A percentile compares a stretch with the other conserved stretches of the same genome.
Conservation (phyloP, 1,140 invertebrate genomes). For the Tigriopus japonicus region DNA sequence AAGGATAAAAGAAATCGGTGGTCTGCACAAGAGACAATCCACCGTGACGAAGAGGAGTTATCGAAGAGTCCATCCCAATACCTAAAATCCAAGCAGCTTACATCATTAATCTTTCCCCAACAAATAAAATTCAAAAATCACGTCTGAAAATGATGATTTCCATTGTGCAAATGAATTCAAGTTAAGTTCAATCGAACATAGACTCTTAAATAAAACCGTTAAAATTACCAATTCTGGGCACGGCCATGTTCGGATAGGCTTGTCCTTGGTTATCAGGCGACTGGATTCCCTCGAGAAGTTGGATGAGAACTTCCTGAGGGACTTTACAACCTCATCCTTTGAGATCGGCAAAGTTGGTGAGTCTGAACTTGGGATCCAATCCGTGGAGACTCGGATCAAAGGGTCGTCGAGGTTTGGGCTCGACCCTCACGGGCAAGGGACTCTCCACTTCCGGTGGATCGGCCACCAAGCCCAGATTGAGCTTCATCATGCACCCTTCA, state of each 20-base stretch:
- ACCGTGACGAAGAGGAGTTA: slow-evolving; percentile 73
- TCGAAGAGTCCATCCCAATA: slow-evolving; percentile 75
- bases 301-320: slow-evolving; percentile 84
- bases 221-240: slow-evolving; percentile 67
- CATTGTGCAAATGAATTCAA: too few species aligned
- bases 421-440: too few species aligned
- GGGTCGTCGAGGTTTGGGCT: slow-evolving; percentile 39
- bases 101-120: too few species aligned
- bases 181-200: slow-evolving; percentile 19
- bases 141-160: background rate
- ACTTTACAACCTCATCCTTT: slow-evolving; percentile 99
- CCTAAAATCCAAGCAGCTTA: slow-evolving; percentile 34
- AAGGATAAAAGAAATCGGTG: slow-evolving; percentile 94
- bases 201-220: too few species aligned
- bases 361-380: slow-evolving; percentile 75
- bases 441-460: too few species aligned
- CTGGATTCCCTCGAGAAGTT: slow-evolving; percentile 84
- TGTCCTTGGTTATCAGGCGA: slow-evolving; percentile 42
- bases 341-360: slow-evolving; percentile 89
- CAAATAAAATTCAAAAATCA: slow-evolving; percentile 15
- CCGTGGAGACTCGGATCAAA: slow-evolving; percentile 90
- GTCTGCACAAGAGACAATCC: slow-evolving; percentile 90
- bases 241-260: slow-evolving; percentile 45
- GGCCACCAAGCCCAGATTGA: too few species aligned
- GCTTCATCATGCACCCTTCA: too few species aligned